phyloP scores from a whole-genome alignment of 2,113 vertebrate genomes.

The Macaca nemestrina region DNA sequence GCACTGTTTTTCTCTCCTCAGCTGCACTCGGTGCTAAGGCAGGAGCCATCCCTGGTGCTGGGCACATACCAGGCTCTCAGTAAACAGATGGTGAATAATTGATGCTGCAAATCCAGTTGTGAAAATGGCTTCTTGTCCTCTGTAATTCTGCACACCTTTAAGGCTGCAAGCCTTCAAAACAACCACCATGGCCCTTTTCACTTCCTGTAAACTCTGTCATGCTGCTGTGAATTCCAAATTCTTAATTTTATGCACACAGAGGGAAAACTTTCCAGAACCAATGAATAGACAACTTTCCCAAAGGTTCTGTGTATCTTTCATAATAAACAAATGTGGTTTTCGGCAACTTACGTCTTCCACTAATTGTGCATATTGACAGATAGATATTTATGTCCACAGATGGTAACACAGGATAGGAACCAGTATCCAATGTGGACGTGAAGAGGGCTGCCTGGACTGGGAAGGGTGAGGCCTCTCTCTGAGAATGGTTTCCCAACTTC shows the following conservation, averaged over 20 bases:
- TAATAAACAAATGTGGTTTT: neutral
- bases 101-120: neutral
- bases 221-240: neutral
- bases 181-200: neutral
- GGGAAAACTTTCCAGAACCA: neutral
- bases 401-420: neutral
- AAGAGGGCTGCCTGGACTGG: neutral
- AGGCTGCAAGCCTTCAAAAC: neutral
- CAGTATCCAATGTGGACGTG: neutral
- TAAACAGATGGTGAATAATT: neutral
- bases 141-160: neutral
- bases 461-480: neutral
- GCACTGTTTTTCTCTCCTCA: neutral
- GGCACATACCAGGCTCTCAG: neutral
- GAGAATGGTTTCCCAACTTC: neutral
- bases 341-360: neutral
- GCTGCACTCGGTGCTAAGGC: fast-evolving
- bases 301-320: neutral
- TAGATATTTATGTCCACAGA: neutral
- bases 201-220: neutral
- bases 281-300: neutral
- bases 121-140: neutral
- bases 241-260: neutral
- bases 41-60: neutral
- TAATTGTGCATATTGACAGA: neutral